phyloP scores from a whole-genome alignment of 2,888 invertebrate genomes.

The Thecophora atra region DNA sequence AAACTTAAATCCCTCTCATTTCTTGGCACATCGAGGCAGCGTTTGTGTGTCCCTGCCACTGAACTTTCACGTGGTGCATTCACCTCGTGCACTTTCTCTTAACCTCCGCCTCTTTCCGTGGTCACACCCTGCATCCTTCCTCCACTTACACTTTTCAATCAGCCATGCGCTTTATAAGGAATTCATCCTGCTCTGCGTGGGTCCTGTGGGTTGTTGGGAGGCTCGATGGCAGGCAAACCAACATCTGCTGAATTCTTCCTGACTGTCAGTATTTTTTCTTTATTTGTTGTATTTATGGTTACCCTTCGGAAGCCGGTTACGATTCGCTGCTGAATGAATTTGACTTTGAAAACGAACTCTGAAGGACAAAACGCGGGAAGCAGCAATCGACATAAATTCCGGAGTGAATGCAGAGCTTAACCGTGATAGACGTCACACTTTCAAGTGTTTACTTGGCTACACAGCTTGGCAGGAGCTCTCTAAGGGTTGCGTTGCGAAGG shows the following conservation, averaged over 20 bases:
- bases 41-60: background rate
- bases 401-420: background rate
- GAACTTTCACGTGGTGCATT: slow-evolving; percentile 49
- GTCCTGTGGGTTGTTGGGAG: background rate
- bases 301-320: background rate
- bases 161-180: slow-evolving; percentile 50
- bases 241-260: background rate
- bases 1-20: background rate
- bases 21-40: background rate
- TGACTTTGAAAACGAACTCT: slow-evolving; percentile 40
- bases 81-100: slow-evolving; percentile 46
- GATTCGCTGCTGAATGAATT: background rate
- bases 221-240: background rate
- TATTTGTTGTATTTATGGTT: background rate
- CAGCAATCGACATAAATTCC: background rate
- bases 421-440: background rate
- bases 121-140: slow-evolving; percentile 15
- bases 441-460: background rate
- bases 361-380: slow-evolving; percentile 35
- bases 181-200: background rate
- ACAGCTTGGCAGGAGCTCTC: no score
- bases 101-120: slow-evolving; percentile 11
- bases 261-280: slow-evolving; percentile 6
- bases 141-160: slow-evolving; percentile 50
- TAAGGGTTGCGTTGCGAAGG: background rate